Conservation (phyloP, 2,888 invertebrate species). For the Heterodera filipjevi region DNA sequence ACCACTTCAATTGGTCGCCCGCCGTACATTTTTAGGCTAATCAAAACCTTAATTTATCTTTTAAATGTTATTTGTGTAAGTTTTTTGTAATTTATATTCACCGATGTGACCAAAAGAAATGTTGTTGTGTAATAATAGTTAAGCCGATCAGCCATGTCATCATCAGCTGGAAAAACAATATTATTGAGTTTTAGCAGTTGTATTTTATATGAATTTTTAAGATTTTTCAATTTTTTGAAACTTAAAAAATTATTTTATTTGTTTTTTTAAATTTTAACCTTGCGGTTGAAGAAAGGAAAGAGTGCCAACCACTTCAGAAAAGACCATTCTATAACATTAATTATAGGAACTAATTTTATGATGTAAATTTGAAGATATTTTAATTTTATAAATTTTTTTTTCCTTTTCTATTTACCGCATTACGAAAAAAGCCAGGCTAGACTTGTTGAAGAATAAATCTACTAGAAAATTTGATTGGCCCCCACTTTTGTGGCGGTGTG, state of each 20-base stretch:
- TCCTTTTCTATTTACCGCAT: conserved; percentile 19
- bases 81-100: conserved; percentile 32
- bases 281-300: conserved; percentile 58
- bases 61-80: background rate
- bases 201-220: no score
- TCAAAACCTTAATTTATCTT: conserved; percentile 31
- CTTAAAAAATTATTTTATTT: background rate
- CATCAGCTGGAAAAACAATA: conserved; percentile 46
- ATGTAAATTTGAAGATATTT: no score
- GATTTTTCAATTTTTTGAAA: background rate
- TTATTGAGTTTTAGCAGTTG: background rate
- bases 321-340: conserved; percentile 64
- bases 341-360: no score
- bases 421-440: conserved; percentile 26
- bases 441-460: conserved; percentile 14
- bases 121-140: conserved; percentile 69
- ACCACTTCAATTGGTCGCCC: conserved; percentile 60
- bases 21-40: conserved; percentile 65
- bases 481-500: background rate
- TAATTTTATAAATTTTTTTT: no score
- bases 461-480: background rate
- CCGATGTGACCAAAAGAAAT: conserved; percentile 68
- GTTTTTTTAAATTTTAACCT: background rate
- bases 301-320: conserved; percentile 64
- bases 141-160: conserved; percentile 67